A percentile compares a stretch with the other conserved stretches of the same genome.
phyloP scores from a whole-genome alignment of 2,888 invertebrate species.

The Drosophila yooni region DNA sequence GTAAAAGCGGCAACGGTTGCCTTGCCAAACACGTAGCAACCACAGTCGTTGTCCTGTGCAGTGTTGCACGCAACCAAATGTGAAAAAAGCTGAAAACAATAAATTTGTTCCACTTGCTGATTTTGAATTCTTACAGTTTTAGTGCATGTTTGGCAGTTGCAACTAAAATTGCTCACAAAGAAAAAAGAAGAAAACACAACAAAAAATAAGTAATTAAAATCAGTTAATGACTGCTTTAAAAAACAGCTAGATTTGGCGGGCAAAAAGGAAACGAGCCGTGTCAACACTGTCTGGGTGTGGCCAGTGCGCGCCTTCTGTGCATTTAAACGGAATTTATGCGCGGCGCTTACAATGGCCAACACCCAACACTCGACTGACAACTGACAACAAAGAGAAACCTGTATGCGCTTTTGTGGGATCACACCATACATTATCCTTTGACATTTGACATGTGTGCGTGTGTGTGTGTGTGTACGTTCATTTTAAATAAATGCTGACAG shows the following conservation, averaged over 20 bases:
- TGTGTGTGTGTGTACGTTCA: constrained; percentile 29
- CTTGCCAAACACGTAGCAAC: constrained; percentile 48
- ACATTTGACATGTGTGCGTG: constrained; percentile 8
- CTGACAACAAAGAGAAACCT: constrained; percentile 28
- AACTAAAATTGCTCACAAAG: background rate
- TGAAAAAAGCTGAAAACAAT: background rate
- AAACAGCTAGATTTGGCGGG: background rate
- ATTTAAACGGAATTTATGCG: constrained; percentile 64
- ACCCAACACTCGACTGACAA: background rate
- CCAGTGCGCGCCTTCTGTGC: constrained; percentile 48
- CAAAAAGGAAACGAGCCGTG: background rate
- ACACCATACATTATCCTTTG: constrained; percentile 24
- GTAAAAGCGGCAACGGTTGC: constrained; percentile 33
- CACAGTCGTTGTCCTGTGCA: constrained; percentile 6
- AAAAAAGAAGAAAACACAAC: background rate
- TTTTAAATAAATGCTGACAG: constrained; percentile 76
- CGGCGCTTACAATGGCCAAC: constrained; percentile 28
- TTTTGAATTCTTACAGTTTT: background rate
- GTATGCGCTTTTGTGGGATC: constrained; percentile 23
- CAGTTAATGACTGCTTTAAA: background rate
- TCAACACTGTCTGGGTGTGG: constrained; percentile 39
- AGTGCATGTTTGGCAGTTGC: background rate
- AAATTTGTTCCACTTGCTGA: background rate
- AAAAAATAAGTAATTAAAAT: background rate
- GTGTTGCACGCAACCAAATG: background rate